Evolutionary conservation across 2,888 invertebrate species (phyloP).

Genomic region (Melangyna quadrimaculata): DNA sequence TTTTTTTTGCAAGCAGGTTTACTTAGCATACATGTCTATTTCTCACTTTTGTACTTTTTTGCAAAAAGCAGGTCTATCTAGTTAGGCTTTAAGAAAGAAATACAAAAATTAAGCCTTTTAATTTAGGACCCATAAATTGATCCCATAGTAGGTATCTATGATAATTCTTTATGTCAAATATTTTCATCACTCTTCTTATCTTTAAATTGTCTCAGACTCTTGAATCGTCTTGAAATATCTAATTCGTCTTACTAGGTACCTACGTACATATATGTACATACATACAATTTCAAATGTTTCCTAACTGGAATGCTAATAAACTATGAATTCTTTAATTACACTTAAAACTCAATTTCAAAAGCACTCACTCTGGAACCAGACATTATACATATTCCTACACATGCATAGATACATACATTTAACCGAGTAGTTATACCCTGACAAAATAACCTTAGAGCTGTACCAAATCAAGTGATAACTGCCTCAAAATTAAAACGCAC

Average conservation of each 20-base stretch:
- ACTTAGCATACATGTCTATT: too few species aligned
- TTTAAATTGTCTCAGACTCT: not conserved
- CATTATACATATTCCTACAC: not conserved
- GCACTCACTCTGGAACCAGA: not conserved
- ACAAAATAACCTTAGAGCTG: slow-evolving; percentile 58
- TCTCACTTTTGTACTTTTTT: too few species aligned
- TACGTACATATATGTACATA: too few species aligned
- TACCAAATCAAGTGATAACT: slow-evolving; percentile 72
- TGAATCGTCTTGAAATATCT: not conserved
- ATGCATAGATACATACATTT: too few species aligned
- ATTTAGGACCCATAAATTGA: not conserved
- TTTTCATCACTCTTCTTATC: not conserved
- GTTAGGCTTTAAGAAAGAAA: too few species aligned
- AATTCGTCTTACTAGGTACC: not conserved
- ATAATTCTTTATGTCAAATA: not conserved
- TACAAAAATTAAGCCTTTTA: too few species aligned
- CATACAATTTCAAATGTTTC: not conserved
- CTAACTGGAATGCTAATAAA: slow-evolving; percentile 40
- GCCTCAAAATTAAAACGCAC: slow-evolving; percentile 72
- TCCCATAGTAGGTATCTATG: not conserved
- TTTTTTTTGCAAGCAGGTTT: too few species aligned
- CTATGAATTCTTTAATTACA: slow-evolving; percentile 55
- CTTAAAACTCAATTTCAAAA: slow-evolving; percentile 48
- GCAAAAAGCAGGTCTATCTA: too few species aligned
- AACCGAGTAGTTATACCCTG: slow-evolving; percentile 20